Evolutionary conservation across 2,797 vertebrate genomes (phyloP).

Genomic region (Spea hammondii): DNA sequence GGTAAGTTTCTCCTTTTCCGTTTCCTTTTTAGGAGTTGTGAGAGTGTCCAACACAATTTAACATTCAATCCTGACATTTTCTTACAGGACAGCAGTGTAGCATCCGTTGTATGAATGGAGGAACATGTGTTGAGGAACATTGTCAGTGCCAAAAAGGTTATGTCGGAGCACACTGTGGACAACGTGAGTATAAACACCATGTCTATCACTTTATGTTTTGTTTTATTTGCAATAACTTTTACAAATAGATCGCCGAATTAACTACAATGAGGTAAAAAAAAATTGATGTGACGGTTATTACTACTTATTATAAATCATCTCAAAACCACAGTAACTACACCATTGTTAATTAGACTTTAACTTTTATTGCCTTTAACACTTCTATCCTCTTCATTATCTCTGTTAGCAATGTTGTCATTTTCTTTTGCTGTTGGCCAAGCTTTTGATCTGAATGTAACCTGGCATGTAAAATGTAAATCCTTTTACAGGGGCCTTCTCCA

Average conservation of each 20-base stretch:
- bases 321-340: not conserved
- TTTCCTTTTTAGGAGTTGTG: no score
- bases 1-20: constrained; percentile 55
- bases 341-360: not conserved
- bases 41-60: not conserved
- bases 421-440: constrained; percentile 22
- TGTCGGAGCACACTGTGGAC: constrained; percentile 72
- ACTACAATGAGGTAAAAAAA: not conserved
- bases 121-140: constrained; percentile 65
- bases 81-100: constrained; percentile 73
- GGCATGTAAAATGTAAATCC: constrained; percentile 11
- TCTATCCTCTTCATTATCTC: constrained; percentile 1
- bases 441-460: constrained; percentile 24
- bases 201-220: not conserved
- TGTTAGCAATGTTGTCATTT: constrained; percentile 13
- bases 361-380: constrained; percentile 6
- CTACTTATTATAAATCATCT: constrained; percentile 6
- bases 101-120: constrained; percentile 76
- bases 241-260: not conserved
- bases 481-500: constrained; percentile 1
- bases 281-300: not conserved
- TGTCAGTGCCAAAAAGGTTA: constrained; percentile 80
- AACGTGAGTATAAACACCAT: constrained; percentile 67
- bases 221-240: no score
- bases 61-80: constrained; percentile 8